phyloP scores from a whole-genome alignment of 53 echinoderm and acorn worm genomes.

The Patiria pectinifera region DNA sequence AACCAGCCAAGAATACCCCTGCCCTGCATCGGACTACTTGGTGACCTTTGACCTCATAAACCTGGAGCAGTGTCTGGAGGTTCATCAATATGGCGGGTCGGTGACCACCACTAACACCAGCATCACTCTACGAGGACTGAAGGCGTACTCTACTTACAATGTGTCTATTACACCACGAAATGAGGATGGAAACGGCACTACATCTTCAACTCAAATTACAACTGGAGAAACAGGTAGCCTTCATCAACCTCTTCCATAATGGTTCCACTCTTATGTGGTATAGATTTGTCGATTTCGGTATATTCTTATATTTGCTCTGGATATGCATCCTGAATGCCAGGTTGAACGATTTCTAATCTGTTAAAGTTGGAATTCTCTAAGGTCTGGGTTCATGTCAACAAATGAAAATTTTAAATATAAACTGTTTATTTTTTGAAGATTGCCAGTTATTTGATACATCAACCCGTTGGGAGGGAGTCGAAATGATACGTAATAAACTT shows the following conservation, averaged over 20 bases:
- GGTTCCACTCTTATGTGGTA: too few relatives aligned
- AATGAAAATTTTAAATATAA: too few relatives aligned
- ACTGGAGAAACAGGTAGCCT: constrained; percentile 30
- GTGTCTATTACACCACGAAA: constrained; percentile 34
- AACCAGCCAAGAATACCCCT: background rate
- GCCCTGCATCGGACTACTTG: constrained; percentile 8
- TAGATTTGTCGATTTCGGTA: background rate
- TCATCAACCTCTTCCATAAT: too few relatives aligned
- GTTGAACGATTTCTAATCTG: too few relatives aligned
- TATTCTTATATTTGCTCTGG: background rate
- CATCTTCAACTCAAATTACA: too few relatives aligned
- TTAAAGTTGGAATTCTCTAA: too few relatives aligned
- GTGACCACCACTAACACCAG: background rate
- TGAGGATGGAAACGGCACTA: background rate
- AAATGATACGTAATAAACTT: too few relatives aligned
- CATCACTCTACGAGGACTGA: background rate
- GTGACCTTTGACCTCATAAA: constrained; percentile 33
- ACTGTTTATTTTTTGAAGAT: too few relatives aligned
- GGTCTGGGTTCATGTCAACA: too few relatives aligned
- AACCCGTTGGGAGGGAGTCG: too few relatives aligned
- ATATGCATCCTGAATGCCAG: too few relatives aligned
- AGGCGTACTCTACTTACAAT: constrained; percentile 39
- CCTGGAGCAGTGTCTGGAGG: constrained; percentile 33
- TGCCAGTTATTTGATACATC: too few relatives aligned
- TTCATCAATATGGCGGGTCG: background rate